Evolutionary conservation across 2,797 vertebrate species (phyloP), one percentile per base, ranked within the genome.

Genomic region (Heliangelus exortis): DNA sequence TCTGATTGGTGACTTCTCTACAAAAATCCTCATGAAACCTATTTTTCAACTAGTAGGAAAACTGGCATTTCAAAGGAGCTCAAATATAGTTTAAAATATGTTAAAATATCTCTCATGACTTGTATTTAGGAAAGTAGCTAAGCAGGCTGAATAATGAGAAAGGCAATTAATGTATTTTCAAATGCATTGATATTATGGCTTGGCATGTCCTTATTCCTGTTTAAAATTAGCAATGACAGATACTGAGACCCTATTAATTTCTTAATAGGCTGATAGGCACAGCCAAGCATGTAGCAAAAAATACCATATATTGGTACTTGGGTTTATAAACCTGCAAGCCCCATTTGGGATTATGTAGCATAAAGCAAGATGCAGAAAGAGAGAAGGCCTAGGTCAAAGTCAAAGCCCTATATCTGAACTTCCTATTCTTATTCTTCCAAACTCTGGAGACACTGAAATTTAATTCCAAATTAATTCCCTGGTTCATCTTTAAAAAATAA

Each of bases 161-260:
- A 81, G 86, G 50, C 6, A 43, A 95, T 97, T 95, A 97, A 89
- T 92, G 78, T 97, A 94, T 95, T 97, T 95, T 94, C 86, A 97
- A 96, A 97, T 96, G 45, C 67, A 84, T 97, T 90, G 95, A 15
- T 93, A 78, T 87, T 93, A 84, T 95, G 92, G 36, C 50, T 96
- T 87, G 43, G 29, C 84, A 86, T 95, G 92, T 96, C 91, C 90
- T 96, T 95, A 55, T 88, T 97, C 88, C 73, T 96, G 61, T 95
- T 93, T 90, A 85, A 97, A 97, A 97, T 97, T 95, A 95, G 67
- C 90, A 96, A 69, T 94, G 96, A 88, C 87, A 97, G 89, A 83
- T 87, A 92, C 73, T 74, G 87, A 94, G 88, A 94, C 83, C 61
- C 50, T 94, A 89, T 95, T 97, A 96, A 97, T 96, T 94, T 96